Conservation (phyloP, 2,888 invertebrate genomes). For the Siphlonurus alternatus region DNA sequence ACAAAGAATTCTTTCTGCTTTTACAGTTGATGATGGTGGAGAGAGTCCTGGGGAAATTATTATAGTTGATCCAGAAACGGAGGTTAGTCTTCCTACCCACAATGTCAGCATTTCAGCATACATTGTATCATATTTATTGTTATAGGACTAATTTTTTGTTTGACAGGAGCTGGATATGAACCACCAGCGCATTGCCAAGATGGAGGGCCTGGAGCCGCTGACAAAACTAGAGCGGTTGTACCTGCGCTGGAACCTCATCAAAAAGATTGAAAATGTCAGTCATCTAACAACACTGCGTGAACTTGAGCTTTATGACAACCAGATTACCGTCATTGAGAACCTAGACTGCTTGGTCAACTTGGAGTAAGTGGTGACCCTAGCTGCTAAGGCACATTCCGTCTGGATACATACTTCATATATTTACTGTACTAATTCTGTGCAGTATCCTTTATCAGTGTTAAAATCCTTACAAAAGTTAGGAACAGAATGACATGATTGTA, state of each 20-base stretch:
- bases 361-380: conserved; percentile 57
- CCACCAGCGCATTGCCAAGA: conserved; percentile 70
- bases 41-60: conserved; percentile 39
- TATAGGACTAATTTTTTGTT: too few relatives aligned
- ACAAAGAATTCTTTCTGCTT: too few relatives aligned
- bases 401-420: too few relatives aligned
- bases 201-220: conserved; percentile 70
- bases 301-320: conserved; percentile 94
- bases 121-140: too few relatives aligned
- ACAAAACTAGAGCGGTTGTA: conserved; percentile 60
- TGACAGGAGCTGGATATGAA: conserved; percentile 66
- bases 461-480: background rate
- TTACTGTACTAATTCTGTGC: background rate
- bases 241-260: conserved; percentile 88
- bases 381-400: background rate
- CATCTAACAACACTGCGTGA: conserved; percentile 62
- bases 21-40: conserved; percentile 18
- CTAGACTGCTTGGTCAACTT: conserved; percentile 73
- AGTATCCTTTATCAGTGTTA: too few relatives aligned
- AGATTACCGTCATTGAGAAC: conserved; percentile 82
- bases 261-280: conserved; percentile 76
- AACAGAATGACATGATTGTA: background rate
- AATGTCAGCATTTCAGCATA: background rate
- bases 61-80: conserved; percentile 44
- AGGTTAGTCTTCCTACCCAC: conserved; percentile 19